Evolutionary conservation across 2,113 vertebrate species (phyloP).

Genomic region (Thamnaconus septentrionalis): DNA sequence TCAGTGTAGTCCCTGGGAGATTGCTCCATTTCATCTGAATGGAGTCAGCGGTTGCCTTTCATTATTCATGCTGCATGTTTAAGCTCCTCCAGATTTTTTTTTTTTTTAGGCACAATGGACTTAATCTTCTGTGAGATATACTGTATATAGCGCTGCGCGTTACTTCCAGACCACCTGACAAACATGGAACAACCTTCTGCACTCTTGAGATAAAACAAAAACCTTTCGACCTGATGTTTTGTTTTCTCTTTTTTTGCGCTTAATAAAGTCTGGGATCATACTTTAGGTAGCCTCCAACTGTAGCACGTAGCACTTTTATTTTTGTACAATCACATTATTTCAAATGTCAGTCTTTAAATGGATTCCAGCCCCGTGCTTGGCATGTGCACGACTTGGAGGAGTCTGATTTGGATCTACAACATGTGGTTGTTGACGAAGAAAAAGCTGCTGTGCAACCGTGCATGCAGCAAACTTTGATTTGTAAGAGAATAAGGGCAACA

Average conservation of each 20-base stretch:
- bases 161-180: constrained; percentile 42
- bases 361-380: not conserved
- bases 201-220: too few relatives aligned
- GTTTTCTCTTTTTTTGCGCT: constrained; percentile 14
- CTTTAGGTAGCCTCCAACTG: too few relatives aligned
- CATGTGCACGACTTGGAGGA: not conserved
- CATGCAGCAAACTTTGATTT: not conserved
- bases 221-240: not conserved
- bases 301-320: not conserved
- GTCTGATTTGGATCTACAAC: not conserved
- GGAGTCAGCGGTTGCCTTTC: constrained; percentile 63
- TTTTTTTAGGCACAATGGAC: constrained; percentile 53
- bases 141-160: constrained; percentile 31
- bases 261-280: constrained; percentile 3
- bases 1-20: constrained; percentile 58
- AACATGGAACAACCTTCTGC: not conserved
- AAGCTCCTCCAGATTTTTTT: constrained; percentile 47
- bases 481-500: constrained; percentile 2
- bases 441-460: not conserved
- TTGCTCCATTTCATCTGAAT: constrained; percentile 63
- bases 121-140: constrained; percentile 66
- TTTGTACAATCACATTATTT: constrained; percentile 1
- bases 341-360: constrained; percentile 23
- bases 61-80: constrained; percentile 71
- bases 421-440: too few relatives aligned